Evolutionary conservation across 1,140 invertebrate species (phyloP).

Genomic region (Phymorhynchus buccinoides): DNA sequence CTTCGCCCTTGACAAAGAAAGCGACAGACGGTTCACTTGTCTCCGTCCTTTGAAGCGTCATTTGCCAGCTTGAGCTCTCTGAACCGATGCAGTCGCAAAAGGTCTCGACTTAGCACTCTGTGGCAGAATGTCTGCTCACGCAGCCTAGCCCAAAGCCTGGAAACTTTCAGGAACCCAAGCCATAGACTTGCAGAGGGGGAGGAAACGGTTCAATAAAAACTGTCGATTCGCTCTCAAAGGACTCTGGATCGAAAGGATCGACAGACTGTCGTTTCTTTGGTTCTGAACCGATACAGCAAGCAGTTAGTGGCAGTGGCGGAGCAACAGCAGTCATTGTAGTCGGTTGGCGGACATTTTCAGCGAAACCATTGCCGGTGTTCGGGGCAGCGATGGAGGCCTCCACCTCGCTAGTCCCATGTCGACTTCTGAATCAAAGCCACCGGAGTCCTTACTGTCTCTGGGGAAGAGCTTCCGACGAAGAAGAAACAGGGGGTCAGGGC

Average conservation of each 20-base stretch:
- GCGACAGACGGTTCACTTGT: background rate
- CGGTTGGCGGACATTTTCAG: constrained; percentile 1
- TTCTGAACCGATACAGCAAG: background rate
- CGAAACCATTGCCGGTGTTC: constrained; percentile 22
- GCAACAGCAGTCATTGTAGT: background rate
- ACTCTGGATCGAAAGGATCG: background rate
- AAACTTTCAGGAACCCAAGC: background rate
- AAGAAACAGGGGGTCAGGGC: background rate
- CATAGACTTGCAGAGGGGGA: background rate
- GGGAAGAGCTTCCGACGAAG: constrained; percentile 2
- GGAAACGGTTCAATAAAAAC: background rate
- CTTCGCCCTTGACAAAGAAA: background rate
- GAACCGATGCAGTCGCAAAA: background rate
- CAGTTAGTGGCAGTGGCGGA: background rate
- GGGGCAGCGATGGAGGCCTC: background rate
- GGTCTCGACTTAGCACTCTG: background rate
- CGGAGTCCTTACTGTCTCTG: background rate
- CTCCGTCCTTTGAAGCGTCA: background rate
- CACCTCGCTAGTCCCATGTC: background rate
- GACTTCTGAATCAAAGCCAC: background rate
- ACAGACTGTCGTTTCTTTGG: background rate
- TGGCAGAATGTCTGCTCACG: background rate
- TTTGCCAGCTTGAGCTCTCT: background rate
- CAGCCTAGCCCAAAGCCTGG: background rate
- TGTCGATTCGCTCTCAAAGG: background rate